Conservation (phyloP, 2,797 vertebrate species). For the Fistularia tabacaria region DNA sequence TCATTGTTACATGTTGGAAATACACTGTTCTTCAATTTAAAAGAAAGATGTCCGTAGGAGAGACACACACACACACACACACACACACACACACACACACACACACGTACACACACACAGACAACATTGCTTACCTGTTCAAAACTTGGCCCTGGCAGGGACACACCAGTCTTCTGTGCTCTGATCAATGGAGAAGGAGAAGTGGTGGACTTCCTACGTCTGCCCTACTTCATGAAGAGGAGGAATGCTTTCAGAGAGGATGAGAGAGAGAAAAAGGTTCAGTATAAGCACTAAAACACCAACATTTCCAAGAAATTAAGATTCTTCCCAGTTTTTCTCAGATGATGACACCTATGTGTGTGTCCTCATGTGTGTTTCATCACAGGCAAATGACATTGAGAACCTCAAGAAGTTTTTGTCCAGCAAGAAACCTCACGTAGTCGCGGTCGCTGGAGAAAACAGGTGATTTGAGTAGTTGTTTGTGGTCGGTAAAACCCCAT, state of each 20-base stretch:
- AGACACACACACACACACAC: too few relatives aligned
- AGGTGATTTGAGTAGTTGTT: conserved; percentile 68
- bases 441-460: conserved; percentile 94
- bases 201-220: conserved; percentile 93
- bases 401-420: conserved; percentile 93
- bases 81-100: too few relatives aligned
- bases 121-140: background rate
- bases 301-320: too few relatives aligned
- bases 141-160: conserved; percentile 71
- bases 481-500: background rate
- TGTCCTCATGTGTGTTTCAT: conserved; percentile 4
- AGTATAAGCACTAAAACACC: background rate
- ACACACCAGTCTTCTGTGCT: conserved; percentile 96
- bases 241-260: conserved; percentile 96
- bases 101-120: too few relatives aligned
- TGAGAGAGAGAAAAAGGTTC: conserved; percentile 93
- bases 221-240: conserved; percentile 95
- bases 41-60: too few relatives aligned
- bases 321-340: background rate
- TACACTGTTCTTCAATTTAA: too few relatives aligned
- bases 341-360: too few relatives aligned
- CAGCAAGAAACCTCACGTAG: conserved; percentile 95
- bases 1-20: background rate
- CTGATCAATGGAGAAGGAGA: conserved; percentile 96
- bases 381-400: conserved; percentile 85